Evolutionary conservation across 30 jellyfish, hydroid and myxozoan genomes (phyloP), one percentile per base, ranked within the genome.

Genomic region (Cassiopea xamachana): DNA sequence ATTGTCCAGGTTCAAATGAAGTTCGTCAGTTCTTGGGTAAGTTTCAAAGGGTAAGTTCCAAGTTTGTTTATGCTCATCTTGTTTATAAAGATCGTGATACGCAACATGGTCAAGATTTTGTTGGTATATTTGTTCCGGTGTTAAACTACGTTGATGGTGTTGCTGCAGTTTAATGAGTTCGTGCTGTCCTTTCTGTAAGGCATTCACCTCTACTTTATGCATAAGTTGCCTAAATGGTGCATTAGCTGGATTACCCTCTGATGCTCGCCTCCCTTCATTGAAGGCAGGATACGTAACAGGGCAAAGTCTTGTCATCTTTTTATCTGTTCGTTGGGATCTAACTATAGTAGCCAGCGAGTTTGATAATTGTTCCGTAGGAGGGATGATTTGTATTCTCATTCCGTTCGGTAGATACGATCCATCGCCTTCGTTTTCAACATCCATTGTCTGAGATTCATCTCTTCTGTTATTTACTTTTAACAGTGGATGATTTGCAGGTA

Each of bases 401-500:
- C 98, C 97, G 69, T 96, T 91, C 1, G 98, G 94, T 60, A 84
- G 75, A 50, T 71, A 79, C 16, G 87, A 83, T n/a, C 87, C 68
- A 50, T 80, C 92, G 46, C 58, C 76, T 49, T 72, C 98, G 80
- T 80, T 81, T n/a, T 67, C 74, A 27, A 55, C 87, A 27, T 87
- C 97, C 83, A 86, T 80, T 1, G 68, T 50, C 10, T 82, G 46
- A 1, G 90, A 49, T 15, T 96, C 94, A 85, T 62, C 82, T 45
- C 81, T 88, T n/a, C 82, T 85, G 55, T 60, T 80, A 50, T 89
- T 90, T 68, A 84, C 90, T 69, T 79, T 83, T 76, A 96, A 81
- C 60, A 96, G 87, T 15, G 99, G 99, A 89, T 96, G 99, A 62
- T 96, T 96, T 7, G 99, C 98, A 27, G 99, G 99, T 2, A 96